Percentiles rank a stretch among this genome's conserved stretches.
These are phyloP conservation scores for Melanotaenia maccullochi DNA, from an alignment of 2,797 vertebrate species.

Conservation along the genomic window DNA sequence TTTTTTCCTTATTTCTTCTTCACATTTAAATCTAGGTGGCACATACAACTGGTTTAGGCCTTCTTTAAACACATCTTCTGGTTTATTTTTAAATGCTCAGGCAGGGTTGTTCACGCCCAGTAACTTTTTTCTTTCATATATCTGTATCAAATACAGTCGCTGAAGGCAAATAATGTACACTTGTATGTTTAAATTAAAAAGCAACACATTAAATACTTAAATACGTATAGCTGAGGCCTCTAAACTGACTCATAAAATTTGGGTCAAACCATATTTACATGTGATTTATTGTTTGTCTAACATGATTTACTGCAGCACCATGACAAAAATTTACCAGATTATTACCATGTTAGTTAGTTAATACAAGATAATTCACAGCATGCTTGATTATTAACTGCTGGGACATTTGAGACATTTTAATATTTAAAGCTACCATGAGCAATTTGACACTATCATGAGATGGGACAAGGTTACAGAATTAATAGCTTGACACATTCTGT, in stretches of 20 bases:
- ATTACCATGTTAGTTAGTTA: not conserved
- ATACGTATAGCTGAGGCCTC: conserved; percentile 25
- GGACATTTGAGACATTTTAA: not conserved
- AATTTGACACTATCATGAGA: not conserved
- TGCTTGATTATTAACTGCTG: not conserved
- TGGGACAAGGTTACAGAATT: not conserved
- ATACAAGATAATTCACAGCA: not conserved
- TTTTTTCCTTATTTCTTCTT: conserved; percentile 27
- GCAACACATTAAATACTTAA: conserved; percentile 45
- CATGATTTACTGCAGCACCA: not conserved
- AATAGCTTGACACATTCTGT: not conserved
- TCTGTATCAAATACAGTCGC: conserved; percentile 38
- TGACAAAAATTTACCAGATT: not conserved
- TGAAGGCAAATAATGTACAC: conserved; percentile 52
- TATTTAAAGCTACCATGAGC: not conserved
- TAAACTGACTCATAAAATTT: not conserved
- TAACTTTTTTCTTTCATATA: conserved; percentile 18
- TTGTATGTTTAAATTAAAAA: conserved; percentile 22
- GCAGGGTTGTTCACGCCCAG: conserved; percentile 33
- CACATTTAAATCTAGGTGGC: conserved; percentile 45
- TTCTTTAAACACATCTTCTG: conserved; percentile 18
- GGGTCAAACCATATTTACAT: conserved; percentile 17
- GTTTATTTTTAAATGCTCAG: conserved; percentile 63
- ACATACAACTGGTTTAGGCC: conserved; percentile 38
- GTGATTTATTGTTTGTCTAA: conserved; percentile 2